Percentiles rank a stretch among this genome's conserved stretches.
Conservation (phyloP, 2,797 vertebrate genomes). For the Crenuchus spilurus region DNA sequence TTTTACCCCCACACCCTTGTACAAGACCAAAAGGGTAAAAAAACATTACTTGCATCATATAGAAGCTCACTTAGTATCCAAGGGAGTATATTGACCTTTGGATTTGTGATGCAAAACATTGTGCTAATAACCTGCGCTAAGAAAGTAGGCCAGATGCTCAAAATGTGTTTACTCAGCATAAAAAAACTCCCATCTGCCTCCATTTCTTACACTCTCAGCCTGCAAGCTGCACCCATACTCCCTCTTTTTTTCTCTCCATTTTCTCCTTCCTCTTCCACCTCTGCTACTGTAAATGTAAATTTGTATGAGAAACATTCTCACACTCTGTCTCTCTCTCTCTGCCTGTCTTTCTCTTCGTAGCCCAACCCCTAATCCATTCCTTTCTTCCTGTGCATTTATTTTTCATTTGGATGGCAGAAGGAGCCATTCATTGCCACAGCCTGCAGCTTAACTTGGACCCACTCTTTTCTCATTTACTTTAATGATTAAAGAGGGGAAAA, state of each 20-base stretch:
- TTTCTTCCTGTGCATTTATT: constrained; percentile 34
- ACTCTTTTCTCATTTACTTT: constrained; percentile 21
- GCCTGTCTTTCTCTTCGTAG: not conserved
- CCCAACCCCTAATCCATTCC: not conserved
- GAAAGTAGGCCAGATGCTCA: not conserved
- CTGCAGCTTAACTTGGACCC: constrained; percentile 26
- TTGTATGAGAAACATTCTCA: not conserved
- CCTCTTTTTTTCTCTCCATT: not conserved
- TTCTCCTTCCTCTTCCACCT: not conserved
- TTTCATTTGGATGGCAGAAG: constrained; percentile 19
- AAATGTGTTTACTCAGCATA: constrained; percentile 19
- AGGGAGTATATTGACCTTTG: not conserved
- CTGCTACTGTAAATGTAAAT: constrained; percentile 30
- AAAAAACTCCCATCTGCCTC: not conserved
- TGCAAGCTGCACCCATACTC: not conserved
- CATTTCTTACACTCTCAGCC: not conserved
- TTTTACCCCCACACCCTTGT: too few relatives aligned
- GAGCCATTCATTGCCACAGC: not conserved
- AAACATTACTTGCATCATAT: not conserved
- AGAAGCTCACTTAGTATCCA: not conserved
- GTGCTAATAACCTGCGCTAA: not conserved
- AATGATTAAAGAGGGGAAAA: not conserved
- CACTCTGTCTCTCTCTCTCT: constrained; percentile 21
- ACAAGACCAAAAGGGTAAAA: too few relatives aligned
- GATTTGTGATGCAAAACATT: not conserved